Percentiles rank a stretch among this genome's conserved stretches.
Evolutionary conservation across 2,888 invertebrate genomes (phyloP).

Genomic region (Venustoraphidia nigricollis): DNA sequence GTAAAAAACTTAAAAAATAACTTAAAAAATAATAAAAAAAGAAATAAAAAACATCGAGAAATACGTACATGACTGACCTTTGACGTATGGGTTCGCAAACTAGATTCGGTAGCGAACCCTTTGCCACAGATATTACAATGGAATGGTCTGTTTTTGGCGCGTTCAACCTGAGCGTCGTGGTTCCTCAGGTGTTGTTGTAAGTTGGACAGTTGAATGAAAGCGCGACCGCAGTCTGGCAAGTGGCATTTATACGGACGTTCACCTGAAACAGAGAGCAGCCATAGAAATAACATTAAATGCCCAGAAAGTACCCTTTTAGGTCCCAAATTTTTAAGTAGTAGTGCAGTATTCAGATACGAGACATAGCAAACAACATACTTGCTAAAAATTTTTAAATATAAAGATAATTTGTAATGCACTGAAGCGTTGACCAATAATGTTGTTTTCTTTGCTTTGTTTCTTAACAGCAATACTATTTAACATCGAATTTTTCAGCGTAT

Average conservation of each 20-base stretch:
- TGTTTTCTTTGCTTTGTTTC: too few species aligned
- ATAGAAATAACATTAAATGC: too few species aligned
- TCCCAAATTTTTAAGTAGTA: too few species aligned
- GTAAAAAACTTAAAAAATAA: slow-evolving; percentile 1
- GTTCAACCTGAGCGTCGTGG: slow-evolving; percentile 89
- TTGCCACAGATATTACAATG: slow-evolving; percentile 95
- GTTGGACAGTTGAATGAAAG: slow-evolving; percentile 93
- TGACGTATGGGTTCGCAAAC: slow-evolving; percentile 86
- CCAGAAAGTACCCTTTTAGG: too few species aligned
- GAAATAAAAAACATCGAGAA: slow-evolving; percentile 15
- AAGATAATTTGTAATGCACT: too few species aligned
- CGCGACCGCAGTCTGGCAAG: slow-evolving; percentile 86
- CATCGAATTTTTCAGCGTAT: too few species aligned
- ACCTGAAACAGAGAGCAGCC: slow-evolving; percentile 42
- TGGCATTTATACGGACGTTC: slow-evolving; percentile 96
- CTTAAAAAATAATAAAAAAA: slow-evolving; percentile 15
- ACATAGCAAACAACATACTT: too few species aligned
- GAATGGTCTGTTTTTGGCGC: slow-evolving; percentile 88
- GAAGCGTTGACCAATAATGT: too few species aligned
- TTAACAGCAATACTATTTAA: too few species aligned
- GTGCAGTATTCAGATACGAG: too few species aligned
- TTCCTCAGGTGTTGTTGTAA: slow-evolving; percentile 90
- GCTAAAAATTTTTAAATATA: too few species aligned
- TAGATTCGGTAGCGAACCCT: slow-evolving; percentile 91
- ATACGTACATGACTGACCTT: slow-evolving; percentile 76